Evolutionary conservation across 2,888 invertebrate species (phyloP), one percentile per base, ranked within the genome.

Genomic region (Drosophila falleni): DNA sequence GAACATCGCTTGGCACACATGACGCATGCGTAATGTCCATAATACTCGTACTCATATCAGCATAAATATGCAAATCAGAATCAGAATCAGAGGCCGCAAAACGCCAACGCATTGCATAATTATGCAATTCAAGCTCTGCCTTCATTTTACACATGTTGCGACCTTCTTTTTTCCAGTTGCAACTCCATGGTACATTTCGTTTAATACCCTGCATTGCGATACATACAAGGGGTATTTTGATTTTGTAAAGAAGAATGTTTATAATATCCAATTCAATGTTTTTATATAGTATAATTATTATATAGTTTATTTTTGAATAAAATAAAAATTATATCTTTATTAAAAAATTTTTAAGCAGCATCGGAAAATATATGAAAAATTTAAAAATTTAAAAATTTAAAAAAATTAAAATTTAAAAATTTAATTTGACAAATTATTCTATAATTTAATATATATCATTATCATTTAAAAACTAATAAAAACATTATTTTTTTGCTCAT

Each of bases 41-140:
- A 68, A 60, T 54, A 54, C 60, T 62, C 44, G 29, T 61, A n/a
- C n/a, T n/a, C n/a, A n/a, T n/a, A n/a, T 80, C 69, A 66, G 71
- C 75, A 84, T 75, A 76, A 81, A 87, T 81, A 84, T 84, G 86
- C 77, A 87, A 87, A 85, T 82, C 71, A 73, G 65, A 87, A 85
- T 82, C 71, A 73, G 65, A 68, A 39, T 39, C 53, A 16, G 63
- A 56, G 70, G 69, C 73, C 67, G 56, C 63, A 54, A 64, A 64
- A 64, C 66, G 70, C 66, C 75, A 71, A 61, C 74, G 87, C 81
- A 67, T 62, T 79, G 77, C 85, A 78, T 82, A 87, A 76, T 82
- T 87, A 82, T 81, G 74, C 74, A 76, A 49, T 65, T 71, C 54
- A 49, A 62, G 44, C 35, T 41, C 23, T 53, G 62, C 50, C 42